Conservation (phyloP, 2,113 vertebrate genomes). For the Hydrochoerus hydrochaeris region DNA sequence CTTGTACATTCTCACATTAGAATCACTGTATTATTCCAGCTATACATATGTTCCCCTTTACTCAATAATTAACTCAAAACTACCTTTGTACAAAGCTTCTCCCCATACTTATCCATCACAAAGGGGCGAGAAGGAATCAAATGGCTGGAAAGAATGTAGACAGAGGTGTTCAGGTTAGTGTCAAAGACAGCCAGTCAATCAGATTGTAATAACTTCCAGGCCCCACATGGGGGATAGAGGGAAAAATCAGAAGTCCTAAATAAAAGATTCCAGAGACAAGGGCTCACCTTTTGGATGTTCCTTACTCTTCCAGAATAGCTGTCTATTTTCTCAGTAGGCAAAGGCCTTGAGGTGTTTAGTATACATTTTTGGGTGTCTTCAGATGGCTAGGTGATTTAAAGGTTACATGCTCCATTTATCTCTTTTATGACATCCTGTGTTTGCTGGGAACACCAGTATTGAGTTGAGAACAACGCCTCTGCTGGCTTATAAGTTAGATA, state of each 20-base stretch:
- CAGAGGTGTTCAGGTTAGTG: background rate
- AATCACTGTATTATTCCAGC: background rate
- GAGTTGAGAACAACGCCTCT: too few species aligned
- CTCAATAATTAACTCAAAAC: background rate
- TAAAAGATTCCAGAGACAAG: background rate
- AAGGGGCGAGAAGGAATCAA: background rate
- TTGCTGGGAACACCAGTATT: too few species aligned
- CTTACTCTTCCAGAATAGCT: background rate
- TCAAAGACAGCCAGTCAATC: background rate
- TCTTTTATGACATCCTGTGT: too few species aligned
- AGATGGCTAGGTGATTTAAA: too few species aligned
- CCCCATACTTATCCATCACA: background rate
- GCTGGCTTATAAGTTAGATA: too few species aligned
- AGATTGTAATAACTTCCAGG: background rate
- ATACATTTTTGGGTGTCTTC: too few species aligned
- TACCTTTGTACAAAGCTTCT: background rate
- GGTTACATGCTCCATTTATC: too few species aligned
- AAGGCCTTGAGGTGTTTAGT: too few species aligned
- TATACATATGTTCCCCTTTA: background rate
- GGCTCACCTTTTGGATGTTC: background rate
- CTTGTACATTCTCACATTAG: background rate
- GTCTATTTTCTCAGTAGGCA: background rate
- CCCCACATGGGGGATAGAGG: background rate
- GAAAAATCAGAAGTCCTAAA: background rate
- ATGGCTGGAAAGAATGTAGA: background rate